Conservation (phyloP, 30 jellyfish, hydroid and myxozoan genomes). For the Calvadosia cruxmelitensis region DNA sequence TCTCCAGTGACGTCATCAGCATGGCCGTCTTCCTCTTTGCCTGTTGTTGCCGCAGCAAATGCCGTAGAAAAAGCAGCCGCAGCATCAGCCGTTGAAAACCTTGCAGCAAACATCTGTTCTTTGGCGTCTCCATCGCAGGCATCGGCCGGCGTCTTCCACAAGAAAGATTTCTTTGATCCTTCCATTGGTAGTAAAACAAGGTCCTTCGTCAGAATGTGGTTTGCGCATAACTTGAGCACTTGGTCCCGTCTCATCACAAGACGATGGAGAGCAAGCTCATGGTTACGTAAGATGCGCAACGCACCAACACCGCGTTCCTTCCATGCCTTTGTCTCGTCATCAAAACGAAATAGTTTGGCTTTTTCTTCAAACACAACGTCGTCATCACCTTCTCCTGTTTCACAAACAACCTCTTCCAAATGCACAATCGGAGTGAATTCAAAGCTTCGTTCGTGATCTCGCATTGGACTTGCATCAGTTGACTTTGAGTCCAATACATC, state of each 20-base stretch:
- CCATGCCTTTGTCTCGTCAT: conserved; percentile 43
- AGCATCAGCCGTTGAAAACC: conserved; percentile 29
- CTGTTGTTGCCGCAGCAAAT: conserved; percentile 4
- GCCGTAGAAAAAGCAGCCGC: conserved; percentile 14
- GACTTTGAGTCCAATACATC: too few relatives aligned
- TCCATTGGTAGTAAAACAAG: conserved; percentile 37
- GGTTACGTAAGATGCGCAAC: conserved; percentile 35
- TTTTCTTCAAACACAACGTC: conserved; percentile 37
- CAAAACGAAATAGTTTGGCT: conserved; percentile 48
- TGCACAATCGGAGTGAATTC: conserved; percentile 64
- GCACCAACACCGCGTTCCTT: conserved; percentile 79
- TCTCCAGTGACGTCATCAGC: conserved; percentile 2
- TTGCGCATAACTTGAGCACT: conserved; percentile 65
- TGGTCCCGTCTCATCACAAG: conserved; percentile 78
- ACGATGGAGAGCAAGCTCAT: conserved; percentile 17
- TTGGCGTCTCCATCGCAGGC: conserved; percentile 49
- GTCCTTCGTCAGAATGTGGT: conserved; percentile 42
- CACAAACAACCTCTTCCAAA: conserved; percentile 29
- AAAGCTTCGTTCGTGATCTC: not conserved
- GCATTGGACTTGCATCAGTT: not conserved
- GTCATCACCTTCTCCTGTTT: conserved; percentile 76
- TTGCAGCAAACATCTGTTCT: conserved; percentile 66
- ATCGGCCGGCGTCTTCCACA: conserved; percentile 74
- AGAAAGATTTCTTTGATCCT: conserved; percentile 32
- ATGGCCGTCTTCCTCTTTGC: not conserved